phyloP scores from a whole-genome alignment of 2,113 vertebrate genomes.

The Poecile atricapillus region DNA sequence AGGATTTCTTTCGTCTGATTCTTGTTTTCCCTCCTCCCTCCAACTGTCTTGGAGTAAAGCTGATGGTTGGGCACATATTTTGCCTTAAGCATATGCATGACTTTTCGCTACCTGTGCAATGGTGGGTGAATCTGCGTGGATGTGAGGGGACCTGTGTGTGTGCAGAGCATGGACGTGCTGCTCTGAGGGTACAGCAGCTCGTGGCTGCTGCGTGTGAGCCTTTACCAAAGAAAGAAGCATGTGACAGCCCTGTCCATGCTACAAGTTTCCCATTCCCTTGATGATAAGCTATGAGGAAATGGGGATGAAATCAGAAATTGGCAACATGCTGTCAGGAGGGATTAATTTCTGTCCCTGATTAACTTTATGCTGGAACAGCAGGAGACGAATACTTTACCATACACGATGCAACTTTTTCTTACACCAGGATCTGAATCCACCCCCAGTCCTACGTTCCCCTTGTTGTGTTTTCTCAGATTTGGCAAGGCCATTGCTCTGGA shows the following conservation, averaged over 20 bases:
- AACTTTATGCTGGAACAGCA: conserved; percentile 45
- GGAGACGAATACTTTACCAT: not conserved
- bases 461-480: not conserved
- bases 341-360: conserved; percentile 64
- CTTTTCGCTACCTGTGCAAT: not conserved
- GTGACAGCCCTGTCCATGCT: not conserved
- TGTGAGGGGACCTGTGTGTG: rapidly evolving
- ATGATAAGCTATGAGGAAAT: conserved; percentile 21
- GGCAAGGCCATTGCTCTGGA: not conserved
- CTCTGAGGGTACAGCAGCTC: not conserved
- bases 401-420: not conserved
- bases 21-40: not conserved
- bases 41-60: not conserved
- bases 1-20: not conserved
- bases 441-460: rapidly evolving
- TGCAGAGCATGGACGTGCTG: rapidly evolving
- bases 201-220: not conserved
- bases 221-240: not conserved
- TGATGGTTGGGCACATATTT: not conserved
- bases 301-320: conserved; percentile 53
- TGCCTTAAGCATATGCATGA: not conserved
- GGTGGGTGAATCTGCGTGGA: not conserved
- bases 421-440: not conserved
- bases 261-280: conserved; percentile 4
- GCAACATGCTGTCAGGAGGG: conserved; percentile 56